Evolutionary conservation across 2,797 vertebrate genomes (phyloP).

Genomic region (Crocidura indochinensis): DNA sequence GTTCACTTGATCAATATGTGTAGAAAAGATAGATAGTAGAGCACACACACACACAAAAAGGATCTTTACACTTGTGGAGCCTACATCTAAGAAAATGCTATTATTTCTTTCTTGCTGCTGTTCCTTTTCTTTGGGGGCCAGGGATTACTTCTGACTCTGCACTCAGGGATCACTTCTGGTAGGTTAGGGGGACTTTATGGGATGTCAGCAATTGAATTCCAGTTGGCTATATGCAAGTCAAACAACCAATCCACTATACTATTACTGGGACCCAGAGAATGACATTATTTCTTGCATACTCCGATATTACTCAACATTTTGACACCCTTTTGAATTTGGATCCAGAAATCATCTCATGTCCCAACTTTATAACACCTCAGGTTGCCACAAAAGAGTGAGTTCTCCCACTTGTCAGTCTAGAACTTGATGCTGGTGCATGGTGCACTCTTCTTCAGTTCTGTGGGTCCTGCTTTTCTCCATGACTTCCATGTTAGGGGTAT

Average conservation of each 20-base stretch:
- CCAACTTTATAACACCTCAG: not conserved
- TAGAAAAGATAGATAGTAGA: not conserved
- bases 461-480: not conserved
- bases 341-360: not conserved
- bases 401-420: not conserved
- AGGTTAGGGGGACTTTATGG: too few species aligned
- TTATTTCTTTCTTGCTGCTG: not conserved
- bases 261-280: not conserved
- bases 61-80: too few species aligned
- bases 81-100: not conserved
- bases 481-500: not conserved
- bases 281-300: not conserved
- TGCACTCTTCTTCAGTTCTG: not conserved
- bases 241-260: too few species aligned
- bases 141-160: too few species aligned
- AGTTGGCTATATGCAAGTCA: too few species aligned
- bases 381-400: rapidly evolving
- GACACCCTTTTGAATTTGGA: not conserved
- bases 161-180: too few species aligned
- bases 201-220: too few species aligned
- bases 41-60: too few species aligned
- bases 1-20: not conserved
- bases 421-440: not conserved
- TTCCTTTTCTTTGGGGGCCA: too few species aligned
- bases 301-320: not conserved